Conservation (phyloP, 2,888 invertebrate species). For the Argynnis bischoffii region DNA sequence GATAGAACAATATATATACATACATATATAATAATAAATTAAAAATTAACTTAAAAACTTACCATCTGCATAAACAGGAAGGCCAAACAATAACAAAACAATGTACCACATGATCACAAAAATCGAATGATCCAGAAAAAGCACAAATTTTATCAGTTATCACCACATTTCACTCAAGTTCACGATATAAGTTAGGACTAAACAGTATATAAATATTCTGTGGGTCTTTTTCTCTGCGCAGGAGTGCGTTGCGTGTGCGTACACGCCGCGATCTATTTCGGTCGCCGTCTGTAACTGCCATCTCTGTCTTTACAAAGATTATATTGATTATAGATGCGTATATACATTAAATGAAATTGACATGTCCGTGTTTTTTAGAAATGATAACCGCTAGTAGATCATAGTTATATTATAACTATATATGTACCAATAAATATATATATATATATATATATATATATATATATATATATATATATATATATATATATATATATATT, state of each 20-base stretch:
- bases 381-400: background rate
- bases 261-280: constrained; percentile 71
- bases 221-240: constrained; percentile 52
- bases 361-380: background rate
- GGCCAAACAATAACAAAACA: constrained; percentile 43
- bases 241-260: constrained; percentile 61
- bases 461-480: no score
- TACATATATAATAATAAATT: no score
- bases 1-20: no score
- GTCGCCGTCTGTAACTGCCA: constrained; percentile 60
- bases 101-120: constrained; percentile 48
- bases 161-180: constrained; percentile 45
- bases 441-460: no score
- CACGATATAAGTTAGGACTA: background rate
- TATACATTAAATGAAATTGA: background rate
- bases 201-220: constrained; percentile 26
- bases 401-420: background rate
- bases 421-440: no score
- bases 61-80: constrained; percentile 46
- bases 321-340: constrained; percentile 41
- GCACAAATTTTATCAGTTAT: constrained; percentile 32
- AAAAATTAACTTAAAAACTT: constrained; percentile 30
- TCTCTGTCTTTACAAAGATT: constrained; percentile 69
- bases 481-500: no score
- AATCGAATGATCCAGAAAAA: constrained; percentile 36